phyloP scores from a whole-genome alignment of 2,797 vertebrate species.

The Stomatorhinus walkeri region DNA sequence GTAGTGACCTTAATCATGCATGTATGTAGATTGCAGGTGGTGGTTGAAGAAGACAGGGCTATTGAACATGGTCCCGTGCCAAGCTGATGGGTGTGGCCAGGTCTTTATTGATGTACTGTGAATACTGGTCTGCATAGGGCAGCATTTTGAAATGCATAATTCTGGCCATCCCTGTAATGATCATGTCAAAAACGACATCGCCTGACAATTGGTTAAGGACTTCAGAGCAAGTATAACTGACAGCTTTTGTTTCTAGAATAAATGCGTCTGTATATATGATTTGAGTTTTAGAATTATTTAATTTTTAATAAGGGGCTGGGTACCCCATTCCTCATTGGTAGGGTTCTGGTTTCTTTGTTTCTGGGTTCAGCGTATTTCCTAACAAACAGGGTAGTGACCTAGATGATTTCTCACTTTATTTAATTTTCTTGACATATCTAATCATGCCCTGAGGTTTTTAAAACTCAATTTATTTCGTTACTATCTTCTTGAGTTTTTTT shows the following conservation, averaged over 20 bases:
- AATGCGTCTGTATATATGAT: constrained; percentile 17
- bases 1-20: neutral
- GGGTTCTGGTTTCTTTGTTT: constrained; percentile 5
- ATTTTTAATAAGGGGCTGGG: constrained; percentile 52
- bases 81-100: neutral
- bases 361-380: constrained; percentile 21
- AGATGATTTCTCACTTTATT: constrained; percentile 41
- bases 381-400: constrained; percentile 34
- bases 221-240: constrained; percentile 34
- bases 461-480: neutral
- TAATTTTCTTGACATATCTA: constrained; percentile 39
- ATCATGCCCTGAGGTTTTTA: constrained; percentile 28
- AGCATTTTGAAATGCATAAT: constrained; percentile 4
- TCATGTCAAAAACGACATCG: neutral
- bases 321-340: constrained; percentile 46
- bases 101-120: constrained; percentile 1
- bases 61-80: neutral
- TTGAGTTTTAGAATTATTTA: constrained; percentile 34
- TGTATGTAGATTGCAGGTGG: neutral
- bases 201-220: constrained; percentile 23
- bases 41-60: neutral
- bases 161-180: constrained; percentile 2
- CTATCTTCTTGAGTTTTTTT: neutral
- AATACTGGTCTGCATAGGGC: constrained; percentile 4
- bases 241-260: constrained; percentile 27